Evolutionary conservation across 2,888 invertebrate genomes (phyloP), one percentile per base, ranked within the genome.

Genomic region (Thysanoteuthis rhombus): DNA sequence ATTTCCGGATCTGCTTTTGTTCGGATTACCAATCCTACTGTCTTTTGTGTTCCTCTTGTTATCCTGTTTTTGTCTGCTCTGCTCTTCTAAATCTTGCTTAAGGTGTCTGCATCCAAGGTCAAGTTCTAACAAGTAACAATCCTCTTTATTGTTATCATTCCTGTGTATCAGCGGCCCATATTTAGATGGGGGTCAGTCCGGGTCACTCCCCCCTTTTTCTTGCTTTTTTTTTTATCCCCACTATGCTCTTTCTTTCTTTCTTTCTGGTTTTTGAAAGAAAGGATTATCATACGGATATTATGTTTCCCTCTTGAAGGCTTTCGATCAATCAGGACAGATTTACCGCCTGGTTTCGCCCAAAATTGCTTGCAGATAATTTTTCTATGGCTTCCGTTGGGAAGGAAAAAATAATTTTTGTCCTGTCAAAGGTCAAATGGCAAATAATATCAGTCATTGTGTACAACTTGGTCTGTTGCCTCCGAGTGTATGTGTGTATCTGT

Each of bases 371-470:
- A 75, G 75, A 75, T 75, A 75, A 75, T 75, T 75, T 52, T n/a
- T 75, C 75, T 36, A 75, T 75, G 75, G 75, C 75, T 75, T 75
- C 75, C 75, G 12, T 75, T 75, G n/a, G 19, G 16, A 36, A 52
- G 75, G 75, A n/a, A 10, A n/a, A 36, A 75, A 75, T 3, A 16
- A n/a, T 75, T 75, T 75, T n/a, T 75, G 8, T 75, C 75, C 0
- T 75, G n/a, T 75, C 75, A 75, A 75, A 75, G 75, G 75, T 75
- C 75, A 75, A 75, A 75, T 75, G 75, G 75, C n/a, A 75, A 75
- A 75, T 75, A 75, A 75, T 75, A 75, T 75, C 75, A 75, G 75
- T 75, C 75, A 75, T 75, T 75, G 75, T 75, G n/a, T 19, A 19
- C 12, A 12, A 75, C 25, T 36, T 75, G 75, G 75, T 75, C 75